Percentiles rank a stretch among this genome's conserved stretches.
Evolutionary conservation across 1,140 invertebrate species (phyloP).

Genomic region (Cepaea nemoralis): DNA sequence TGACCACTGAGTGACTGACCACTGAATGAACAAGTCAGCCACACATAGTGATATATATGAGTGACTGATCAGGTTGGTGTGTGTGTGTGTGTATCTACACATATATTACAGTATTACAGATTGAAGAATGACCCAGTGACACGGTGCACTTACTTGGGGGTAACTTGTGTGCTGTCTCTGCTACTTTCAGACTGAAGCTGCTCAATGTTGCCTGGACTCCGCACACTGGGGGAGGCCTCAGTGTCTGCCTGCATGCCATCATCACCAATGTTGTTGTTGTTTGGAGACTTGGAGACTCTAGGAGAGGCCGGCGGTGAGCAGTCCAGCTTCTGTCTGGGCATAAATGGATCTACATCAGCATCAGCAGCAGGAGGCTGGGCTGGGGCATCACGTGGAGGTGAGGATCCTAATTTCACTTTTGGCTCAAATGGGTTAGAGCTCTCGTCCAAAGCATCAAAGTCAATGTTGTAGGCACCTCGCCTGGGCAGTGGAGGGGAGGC

Average conservation of each 20-base stretch:
- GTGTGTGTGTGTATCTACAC: neutral
- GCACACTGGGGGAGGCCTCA: neutral
- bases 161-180: neutral
- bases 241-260: neutral
- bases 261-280: slow-evolving; percentile 12
- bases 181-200: neutral
- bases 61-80: no score
- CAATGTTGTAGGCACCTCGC: slow-evolving; percentile 24
- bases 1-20: neutral
- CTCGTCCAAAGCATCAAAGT: slow-evolving; percentile 36
- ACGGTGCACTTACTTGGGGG: slow-evolving; percentile 12
- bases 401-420: slow-evolving; percentile 28
- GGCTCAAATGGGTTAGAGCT: slow-evolving; percentile 22
- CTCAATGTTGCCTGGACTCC: neutral
- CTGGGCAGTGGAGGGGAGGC: slow-evolving; percentile 32
- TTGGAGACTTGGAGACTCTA: neutral
- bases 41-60: neutral
- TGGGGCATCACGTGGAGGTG: neutral
- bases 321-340: neutral
- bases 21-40: neutral
- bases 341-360: slow-evolving; percentile 21
- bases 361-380: neutral
- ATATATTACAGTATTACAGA: neutral
- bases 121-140: neutral
- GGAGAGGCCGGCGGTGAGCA: slow-evolving; percentile 28